Evolutionary conservation across 1,140 invertebrate genomes (phyloP).

Genomic region (Cotesia vestalis): DNA sequence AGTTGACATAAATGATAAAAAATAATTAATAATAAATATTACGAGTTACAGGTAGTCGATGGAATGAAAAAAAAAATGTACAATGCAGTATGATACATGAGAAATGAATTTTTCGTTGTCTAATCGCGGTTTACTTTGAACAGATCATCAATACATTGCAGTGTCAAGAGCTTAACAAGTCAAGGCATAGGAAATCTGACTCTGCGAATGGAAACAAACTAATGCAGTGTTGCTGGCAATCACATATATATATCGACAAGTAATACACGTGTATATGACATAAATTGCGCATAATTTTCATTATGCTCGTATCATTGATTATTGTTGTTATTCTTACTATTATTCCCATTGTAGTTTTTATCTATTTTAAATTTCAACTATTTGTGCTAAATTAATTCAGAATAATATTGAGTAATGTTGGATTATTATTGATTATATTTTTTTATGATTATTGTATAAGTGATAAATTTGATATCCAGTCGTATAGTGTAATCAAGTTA

Average conservation of each 20-base stretch:
- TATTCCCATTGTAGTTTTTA: neutral
- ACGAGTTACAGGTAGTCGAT: neutral
- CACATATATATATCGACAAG: slow-evolving; percentile 32
- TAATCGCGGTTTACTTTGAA: slow-evolving; percentile 23
- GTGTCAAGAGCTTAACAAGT: slow-evolving; percentile 19
- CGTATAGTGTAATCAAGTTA: neutral
- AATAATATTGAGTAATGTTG: no score
- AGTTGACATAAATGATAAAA: neutral
- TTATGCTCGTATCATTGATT: neutral
- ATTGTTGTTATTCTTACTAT: neutral
- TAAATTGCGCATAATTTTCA: slow-evolving; percentile 28
- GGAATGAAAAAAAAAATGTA: neutral
- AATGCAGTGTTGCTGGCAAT: slow-evolving; percentile 30
- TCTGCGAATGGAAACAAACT: slow-evolving; percentile 24
- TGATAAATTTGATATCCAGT: neutral
- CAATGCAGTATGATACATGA: slow-evolving; percentile 26
- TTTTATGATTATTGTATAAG: no score
- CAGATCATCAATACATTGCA: slow-evolving; percentile 10
- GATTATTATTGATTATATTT: no score
- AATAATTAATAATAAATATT: neutral
- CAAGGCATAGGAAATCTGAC: slow-evolving; percentile 30
- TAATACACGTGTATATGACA: slow-evolving; percentile 27
- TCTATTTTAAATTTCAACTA: neutral
- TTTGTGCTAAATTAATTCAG: no score
- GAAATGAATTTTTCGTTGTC: slow-evolving; percentile 26